These are phyloP conservation scores for Gastrophryne carolinensis DNA, from an alignment of 2,797 vertebrate species.

Conservation along the genomic window DNA sequence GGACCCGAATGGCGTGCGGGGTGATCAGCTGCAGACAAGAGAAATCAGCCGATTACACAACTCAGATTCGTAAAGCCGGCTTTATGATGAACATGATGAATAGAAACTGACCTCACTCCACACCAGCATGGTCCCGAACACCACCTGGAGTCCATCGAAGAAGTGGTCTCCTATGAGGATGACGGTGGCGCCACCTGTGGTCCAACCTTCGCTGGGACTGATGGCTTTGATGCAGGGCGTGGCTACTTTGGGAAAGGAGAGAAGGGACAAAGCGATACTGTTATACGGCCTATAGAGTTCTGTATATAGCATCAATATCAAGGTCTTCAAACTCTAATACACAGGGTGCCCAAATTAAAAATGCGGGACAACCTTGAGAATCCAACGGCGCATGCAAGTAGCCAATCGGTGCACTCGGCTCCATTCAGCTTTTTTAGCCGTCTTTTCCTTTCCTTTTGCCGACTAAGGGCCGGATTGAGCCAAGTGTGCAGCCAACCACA, in stretches of 20 bases:
- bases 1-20: conserved; percentile 90
- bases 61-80: too few species aligned
- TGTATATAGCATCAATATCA: background rate
- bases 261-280: background rate
- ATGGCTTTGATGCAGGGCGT: conserved; percentile 96
- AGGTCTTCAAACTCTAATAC: background rate
- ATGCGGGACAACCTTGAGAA: too few species aligned
- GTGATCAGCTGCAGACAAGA: conserved; percentile 82
- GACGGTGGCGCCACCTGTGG: conserved; percentile 91
- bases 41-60: too few species aligned
- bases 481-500: too few species aligned
- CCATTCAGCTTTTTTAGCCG: too few species aligned
- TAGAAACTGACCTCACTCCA: conserved; percentile 90
- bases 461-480: too few species aligned
- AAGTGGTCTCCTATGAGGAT: conserved; percentile 97
- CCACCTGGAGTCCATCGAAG: conserved; percentile 92
- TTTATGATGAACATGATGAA: too few species aligned
- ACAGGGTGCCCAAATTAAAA: too few species aligned
- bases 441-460: too few species aligned
- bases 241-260: conserved; percentile 76
- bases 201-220: conserved; percentile 94
- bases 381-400: too few species aligned
- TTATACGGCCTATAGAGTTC: background rate
- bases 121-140: conserved; percentile 91
- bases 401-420: too few species aligned